Base-by-base conservation (phyloP, 2,797 vertebrate genomes). In the Poeciliopsis paucimaculata region DNA sequence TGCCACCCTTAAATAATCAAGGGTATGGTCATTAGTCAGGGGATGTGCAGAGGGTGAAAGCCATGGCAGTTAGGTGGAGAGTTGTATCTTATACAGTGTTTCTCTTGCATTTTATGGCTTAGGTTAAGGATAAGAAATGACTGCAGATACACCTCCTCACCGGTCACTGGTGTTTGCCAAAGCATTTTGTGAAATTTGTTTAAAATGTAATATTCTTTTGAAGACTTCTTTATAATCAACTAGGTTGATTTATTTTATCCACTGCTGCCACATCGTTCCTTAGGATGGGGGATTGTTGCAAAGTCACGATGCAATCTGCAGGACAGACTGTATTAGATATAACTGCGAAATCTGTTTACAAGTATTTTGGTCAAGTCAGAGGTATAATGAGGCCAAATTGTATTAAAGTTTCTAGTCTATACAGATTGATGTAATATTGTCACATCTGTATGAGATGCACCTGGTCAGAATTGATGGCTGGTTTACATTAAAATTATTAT, bases 1-100 rank as follows among this genome's bases (percentile, higher is more conserved):
- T 94, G 85, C 87, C 84, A 92, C 93, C 89, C 91, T 93, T 90
- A 92, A 92, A 87, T 90, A 94, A 94, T 94, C 93, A 93, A 90
- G 90, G 91, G 77, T 83, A 81, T 55, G 84, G 87, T 93, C 93
- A 94, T 95, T 94, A 90, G 87, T 94, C 92, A 93, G 83, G 85
- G 78, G 82, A 86, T 77, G 86, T 75, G 83, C 76, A 73, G 74
- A 75, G 64, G 87, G 87, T 82, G 75, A 78, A 86, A 72, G 86
- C 79, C 81, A 79, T 87, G 89, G 83, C 84, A 90, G 91, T 90
- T 89, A 87, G 89, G 86, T 39, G 86, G 81, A 90, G 80, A 82
- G 76, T 83, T 47, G 70, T 75, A 74, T 85, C 81, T 81, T 76
- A 87, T 80, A 66, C 39, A 53, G 85, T 74, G 82, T 80, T 68